Evolutionary conservation across 2,888 invertebrate species (phyloP).

Genomic region (Andrena trimmerana): DNA sequence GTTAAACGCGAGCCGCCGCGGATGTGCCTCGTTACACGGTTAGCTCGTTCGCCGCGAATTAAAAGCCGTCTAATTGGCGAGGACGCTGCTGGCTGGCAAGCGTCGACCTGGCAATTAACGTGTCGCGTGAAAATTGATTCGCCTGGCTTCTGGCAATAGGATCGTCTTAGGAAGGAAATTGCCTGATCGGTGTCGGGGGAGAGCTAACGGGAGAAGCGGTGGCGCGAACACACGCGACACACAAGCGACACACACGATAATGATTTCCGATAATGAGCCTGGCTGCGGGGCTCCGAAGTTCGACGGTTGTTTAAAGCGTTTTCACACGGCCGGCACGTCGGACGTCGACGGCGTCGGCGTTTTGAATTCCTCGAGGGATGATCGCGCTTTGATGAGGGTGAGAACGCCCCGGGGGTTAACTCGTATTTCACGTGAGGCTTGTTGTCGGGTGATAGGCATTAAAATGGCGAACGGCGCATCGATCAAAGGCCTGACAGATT

Average conservation of each 20-base stretch:
- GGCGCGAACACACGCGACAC: background rate
- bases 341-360: slow-evolving; percentile 58
- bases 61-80: slow-evolving; percentile 24
- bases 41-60: slow-evolving; percentile 19
- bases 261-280: slow-evolving; percentile 63
- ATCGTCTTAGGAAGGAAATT: slow-evolving; percentile 2
- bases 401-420: slow-evolving; percentile 79
- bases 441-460: slow-evolving; percentile 82
- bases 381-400: slow-evolving; percentile 82
- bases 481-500: slow-evolving; percentile 84
- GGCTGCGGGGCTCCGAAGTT: slow-evolving; percentile 18
- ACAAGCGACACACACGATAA: slow-evolving; percentile 49
- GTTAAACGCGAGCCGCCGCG: background rate
- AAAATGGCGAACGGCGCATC: slow-evolving; percentile 83
- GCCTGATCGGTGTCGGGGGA: background rate
- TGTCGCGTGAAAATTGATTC: slow-evolving; percentile 7
- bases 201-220: background rate
- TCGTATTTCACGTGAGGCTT: slow-evolving; percentile 81
- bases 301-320: slow-evolving; percentile 71
- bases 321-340: slow-evolving; percentile 68
- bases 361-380: slow-evolving; percentile 83
- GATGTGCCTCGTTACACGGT: background rate
- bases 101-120: slow-evolving; percentile 5
- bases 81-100: background rate
- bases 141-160: background rate